Conservation (phyloP, 2,113 vertebrate genomes). For the Protomyctophum bolini region DNA sequence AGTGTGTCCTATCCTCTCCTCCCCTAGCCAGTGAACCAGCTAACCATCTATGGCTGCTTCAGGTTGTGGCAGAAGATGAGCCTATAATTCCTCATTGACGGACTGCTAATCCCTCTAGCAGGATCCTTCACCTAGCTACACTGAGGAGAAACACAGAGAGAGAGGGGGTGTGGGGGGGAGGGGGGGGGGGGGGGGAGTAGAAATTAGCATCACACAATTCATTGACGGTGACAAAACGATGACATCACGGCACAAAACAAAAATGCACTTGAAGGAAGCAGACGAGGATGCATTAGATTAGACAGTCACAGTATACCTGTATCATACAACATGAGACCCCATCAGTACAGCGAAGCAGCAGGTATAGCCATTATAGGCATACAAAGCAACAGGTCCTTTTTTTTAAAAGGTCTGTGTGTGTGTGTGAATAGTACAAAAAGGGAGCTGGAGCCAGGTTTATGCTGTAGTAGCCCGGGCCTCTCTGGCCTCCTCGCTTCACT, state of each 20-base stretch:
- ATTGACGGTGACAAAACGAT: not conserved
- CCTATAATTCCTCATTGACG: conserved; percentile 99
- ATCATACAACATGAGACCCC: no score
- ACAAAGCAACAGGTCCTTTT: not conserved
- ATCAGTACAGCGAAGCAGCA: no score
- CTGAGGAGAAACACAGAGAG: conserved; percentile 20
- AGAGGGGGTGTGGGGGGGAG: not conserved
- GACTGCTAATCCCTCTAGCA: conserved; percentile 94
- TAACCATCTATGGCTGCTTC: conserved; percentile 99
- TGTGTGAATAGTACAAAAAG: not conserved
- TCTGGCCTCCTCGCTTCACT: not conserved
- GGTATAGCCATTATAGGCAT: no score
- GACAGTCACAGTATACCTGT: no score
- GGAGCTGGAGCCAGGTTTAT: not conserved
- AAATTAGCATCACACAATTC: not conserved
- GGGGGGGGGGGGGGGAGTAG: not conserved
- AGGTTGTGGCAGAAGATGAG: conserved; percentile 99
- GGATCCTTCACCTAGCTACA: conserved; percentile 87
- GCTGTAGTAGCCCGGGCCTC: not conserved
- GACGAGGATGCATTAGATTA: no score
- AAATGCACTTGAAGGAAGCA: no score
- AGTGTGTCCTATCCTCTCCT: conserved; percentile 90
- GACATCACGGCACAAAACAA: not conserved
- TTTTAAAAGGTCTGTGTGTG: not conserved
- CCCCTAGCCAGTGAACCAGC: conserved; percentile 90